Percentiles rank a stretch among this genome's conserved stretches.
Conservation (phyloP, 1,140 invertebrate genomes). For the Yoshiicerus persimilis region DNA sequence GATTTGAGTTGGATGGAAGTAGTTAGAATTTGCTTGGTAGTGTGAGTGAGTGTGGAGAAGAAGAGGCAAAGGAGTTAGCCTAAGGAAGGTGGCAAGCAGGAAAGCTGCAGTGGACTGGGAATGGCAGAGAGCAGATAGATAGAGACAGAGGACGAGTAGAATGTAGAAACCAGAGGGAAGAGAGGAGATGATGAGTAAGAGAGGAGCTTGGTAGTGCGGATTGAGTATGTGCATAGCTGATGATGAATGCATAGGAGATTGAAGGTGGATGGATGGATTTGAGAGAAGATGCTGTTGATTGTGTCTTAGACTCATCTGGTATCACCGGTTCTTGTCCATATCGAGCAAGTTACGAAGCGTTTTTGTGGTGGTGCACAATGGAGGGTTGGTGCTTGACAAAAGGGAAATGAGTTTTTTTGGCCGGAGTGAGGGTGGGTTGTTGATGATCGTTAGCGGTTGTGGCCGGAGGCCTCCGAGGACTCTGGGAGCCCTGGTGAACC, state of each 20-base stretch:
- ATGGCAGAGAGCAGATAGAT: neutral
- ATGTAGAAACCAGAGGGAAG: no score
- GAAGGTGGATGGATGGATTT: slow-evolving; percentile 9
- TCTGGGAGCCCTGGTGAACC: slow-evolving; percentile 41
- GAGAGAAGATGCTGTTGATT: slow-evolving; percentile 27
- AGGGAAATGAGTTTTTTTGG: slow-evolving; percentile 49
- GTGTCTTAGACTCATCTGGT: slow-evolving; percentile 33
- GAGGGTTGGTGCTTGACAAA: slow-evolving; percentile 48
- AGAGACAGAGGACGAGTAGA: neutral
- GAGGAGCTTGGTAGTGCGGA: no score
- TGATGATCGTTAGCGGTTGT: slow-evolving; percentile 49
- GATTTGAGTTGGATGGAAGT: neutral
- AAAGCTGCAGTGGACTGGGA: no score
- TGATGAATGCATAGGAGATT: neutral
- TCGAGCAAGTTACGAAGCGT: slow-evolving; percentile 31
- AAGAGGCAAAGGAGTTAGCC: neutral
- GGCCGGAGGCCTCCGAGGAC: slow-evolving; percentile 40
- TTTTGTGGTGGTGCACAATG: slow-evolving; percentile 41
- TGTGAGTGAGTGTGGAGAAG: neutral
- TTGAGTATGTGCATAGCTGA: neutral
- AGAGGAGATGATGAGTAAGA: neutral
- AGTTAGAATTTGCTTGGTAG: neutral
- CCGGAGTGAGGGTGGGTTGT: slow-evolving; percentile 48
- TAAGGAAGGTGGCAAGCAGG: neutral
- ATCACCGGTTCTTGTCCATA: slow-evolving; percentile 40